phyloP scores from a whole-genome alignment of 2,113 vertebrate genomes.

The Phrynosoma platyrhinos region DNA sequence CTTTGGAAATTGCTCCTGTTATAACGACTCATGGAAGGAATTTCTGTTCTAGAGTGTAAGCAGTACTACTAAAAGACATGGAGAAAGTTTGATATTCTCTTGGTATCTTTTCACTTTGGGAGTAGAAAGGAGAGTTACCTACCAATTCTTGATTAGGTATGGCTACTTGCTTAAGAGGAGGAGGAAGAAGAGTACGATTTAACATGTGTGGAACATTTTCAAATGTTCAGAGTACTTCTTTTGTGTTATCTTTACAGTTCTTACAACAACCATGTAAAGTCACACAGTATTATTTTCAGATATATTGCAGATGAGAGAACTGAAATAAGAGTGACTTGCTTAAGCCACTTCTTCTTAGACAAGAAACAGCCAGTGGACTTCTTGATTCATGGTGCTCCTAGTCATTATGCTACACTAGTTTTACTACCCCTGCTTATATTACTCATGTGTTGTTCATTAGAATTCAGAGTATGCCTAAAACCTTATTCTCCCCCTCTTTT shows the following conservation, averaged over 20 bases:
- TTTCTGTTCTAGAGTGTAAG: background rate
- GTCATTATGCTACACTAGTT: background rate
- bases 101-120: background rate
- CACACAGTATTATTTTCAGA: background rate
- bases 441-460: background rate
- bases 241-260: background rate
- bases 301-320: background rate
- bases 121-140: background rate
- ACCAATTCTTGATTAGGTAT: too few relatives aligned
- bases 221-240: too few relatives aligned
- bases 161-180: too few relatives aligned
- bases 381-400: background rate
- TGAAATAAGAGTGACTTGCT: too few relatives aligned
- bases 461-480: constrained; percentile 15
- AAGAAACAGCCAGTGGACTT: background rate
- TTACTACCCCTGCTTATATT: background rate
- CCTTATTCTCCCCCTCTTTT: background rate
- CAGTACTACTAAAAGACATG: background rate
- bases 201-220: too few relatives aligned
- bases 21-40: background rate
- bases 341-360: background rate
- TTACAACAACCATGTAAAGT: background rate
- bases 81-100: background rate
- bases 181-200: background rate
- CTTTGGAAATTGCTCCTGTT: background rate